phyloP scores from a whole-genome alignment of 2,113 vertebrate genomes.

The Mormyrus iriodes region DNA sequence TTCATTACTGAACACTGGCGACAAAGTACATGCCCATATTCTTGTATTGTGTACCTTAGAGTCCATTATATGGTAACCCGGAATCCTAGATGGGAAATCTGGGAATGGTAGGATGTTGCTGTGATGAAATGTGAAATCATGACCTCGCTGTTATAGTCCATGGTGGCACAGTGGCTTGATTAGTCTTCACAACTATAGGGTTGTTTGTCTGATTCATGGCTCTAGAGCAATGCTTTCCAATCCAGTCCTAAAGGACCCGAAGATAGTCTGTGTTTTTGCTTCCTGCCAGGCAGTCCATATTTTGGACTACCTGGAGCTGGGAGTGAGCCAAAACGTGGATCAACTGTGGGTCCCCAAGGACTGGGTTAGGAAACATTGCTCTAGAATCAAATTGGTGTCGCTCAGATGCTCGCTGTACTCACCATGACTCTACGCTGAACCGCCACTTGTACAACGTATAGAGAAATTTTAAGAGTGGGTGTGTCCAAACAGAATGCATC shows the following conservation, averaged over 20 bases:
- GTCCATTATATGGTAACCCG: neutral
- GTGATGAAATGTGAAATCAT: neutral
- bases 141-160: neutral
- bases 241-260: neutral
- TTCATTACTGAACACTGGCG: conserved; percentile 8
- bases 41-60: neutral
- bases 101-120: neutral
- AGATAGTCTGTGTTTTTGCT: neutral
- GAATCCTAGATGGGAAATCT: neutral
- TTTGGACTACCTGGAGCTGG: neutral
- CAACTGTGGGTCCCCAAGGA: neutral
- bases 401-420: neutral
- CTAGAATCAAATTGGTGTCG: neutral
- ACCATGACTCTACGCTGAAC: neutral
- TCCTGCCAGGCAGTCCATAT: neutral
- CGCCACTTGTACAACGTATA: neutral
- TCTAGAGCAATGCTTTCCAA: neutral
- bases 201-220: neutral
- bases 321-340: neutral
- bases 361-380: neutral
- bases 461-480: neutral
- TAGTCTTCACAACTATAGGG: neutral
- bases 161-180: neutral
- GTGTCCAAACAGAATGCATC: neutral
- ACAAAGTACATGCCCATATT: neutral